Base-by-base conservation (phyloP, 2,888 invertebrate species). In the Volucella inflata region DNA sequence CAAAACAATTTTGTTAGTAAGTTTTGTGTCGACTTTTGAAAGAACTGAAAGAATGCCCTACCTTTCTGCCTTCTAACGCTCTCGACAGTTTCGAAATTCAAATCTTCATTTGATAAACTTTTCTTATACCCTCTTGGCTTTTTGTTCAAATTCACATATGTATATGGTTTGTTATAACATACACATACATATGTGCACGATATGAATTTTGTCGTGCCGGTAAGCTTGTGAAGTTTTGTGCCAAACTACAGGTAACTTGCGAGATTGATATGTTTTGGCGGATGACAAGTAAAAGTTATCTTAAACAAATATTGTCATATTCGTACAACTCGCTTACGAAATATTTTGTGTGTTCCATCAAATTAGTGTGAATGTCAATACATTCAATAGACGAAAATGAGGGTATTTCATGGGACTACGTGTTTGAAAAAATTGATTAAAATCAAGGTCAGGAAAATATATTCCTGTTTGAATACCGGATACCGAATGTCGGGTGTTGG, bases 101-200 rank as follows among this genome's bases (percentile, higher is more conserved):
- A 82, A 77, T 77, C 72, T 72, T 60, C 67, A 82, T 82, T 82
- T 82, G 67, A n/a, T 38, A 65, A 71, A 72, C 9, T 77, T 82
- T 76, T 59, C 21, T 30, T 38, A 17, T 57, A 46, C 38, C 8
- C n/a, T 14, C 14, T 30, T 38, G 0, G 11, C 9, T 50, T 48
- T 10, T 9, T 40, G 6, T 6, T 1, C 30, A 1, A 30, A 30
- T 30, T 6, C 30, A 30, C 4, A 30, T 30, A 30, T 6, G 21
- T 1, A 21, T 2, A 2, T 30, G 0, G 6, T 30, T 6, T 30
- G 30, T 30, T 6, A 6, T 4, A 30, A 30, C 0, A 6, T 30
- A 4, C 21, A 4, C 2, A 21, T 21, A 21, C 21, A 21, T 21
- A 21, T 21, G 2, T 21, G 2, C 2, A 21, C 4, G 4, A 2